phyloP scores from a whole-genome alignment of 2,113 vertebrate genomes.

The Amia ocellicauda region DNA sequence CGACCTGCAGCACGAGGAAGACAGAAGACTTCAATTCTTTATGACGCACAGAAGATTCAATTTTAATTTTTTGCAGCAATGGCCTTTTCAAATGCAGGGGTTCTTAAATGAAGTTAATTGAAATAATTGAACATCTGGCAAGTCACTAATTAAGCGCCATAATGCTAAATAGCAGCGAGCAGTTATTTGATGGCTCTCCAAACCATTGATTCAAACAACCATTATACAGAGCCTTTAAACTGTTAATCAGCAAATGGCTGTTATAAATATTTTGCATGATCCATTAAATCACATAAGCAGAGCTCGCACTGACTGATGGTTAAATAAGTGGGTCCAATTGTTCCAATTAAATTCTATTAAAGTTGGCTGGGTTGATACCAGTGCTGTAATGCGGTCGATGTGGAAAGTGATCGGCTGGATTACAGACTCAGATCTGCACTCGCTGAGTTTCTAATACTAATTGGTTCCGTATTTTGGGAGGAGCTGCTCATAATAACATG shows the following conservation, averaged over 20 bases:
- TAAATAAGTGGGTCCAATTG: slow-evolving; percentile 22
- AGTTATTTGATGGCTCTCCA: slow-evolving; percentile 28
- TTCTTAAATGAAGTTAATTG: slow-evolving; percentile 19
- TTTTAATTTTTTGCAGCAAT: slow-evolving; percentile 11
- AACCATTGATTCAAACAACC: slow-evolving; percentile 22
- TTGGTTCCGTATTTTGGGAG: too few species aligned
- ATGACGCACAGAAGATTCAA: too few species aligned
- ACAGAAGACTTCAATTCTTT: too few species aligned
- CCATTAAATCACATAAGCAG: slow-evolving; percentile 14
- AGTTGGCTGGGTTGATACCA: not conserved
- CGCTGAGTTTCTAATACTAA: too few species aligned
- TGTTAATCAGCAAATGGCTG: slow-evolving; percentile 6
- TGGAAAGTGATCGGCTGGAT: not conserved
- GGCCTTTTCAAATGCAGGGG: not conserved
- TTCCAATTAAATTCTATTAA: slow-evolving; percentile 14
- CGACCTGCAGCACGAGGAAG: too few species aligned
- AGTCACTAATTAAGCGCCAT: slow-evolving; percentile 9
- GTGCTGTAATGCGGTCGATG: not conserved
- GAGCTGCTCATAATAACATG: too few species aligned
- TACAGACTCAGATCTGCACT: too few species aligned
- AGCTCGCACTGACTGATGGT: slow-evolving; percentile 12
- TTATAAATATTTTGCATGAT: slow-evolving; percentile 13
- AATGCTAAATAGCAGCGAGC: slow-evolving; percentile 19
- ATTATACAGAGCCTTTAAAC: slow-evolving; percentile 5
- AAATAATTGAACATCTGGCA: slow-evolving; percentile 26